A percentile compares a stretch with the other conserved stretches of the same genome.
Conservation (phyloP, 1,140 invertebrate genomes). For the Drosophila orena region DNA sequence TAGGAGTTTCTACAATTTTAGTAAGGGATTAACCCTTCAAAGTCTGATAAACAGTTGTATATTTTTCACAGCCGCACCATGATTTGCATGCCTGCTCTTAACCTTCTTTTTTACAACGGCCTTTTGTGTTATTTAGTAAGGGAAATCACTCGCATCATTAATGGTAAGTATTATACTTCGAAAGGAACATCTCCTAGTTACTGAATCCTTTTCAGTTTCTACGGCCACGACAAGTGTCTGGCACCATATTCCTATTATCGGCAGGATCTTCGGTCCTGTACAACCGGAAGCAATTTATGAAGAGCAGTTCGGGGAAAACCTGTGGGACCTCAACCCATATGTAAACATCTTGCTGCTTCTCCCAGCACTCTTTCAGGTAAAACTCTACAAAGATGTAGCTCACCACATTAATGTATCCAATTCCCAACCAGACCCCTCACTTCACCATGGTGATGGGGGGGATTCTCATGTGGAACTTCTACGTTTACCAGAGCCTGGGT, state of each 20-base stretch:
- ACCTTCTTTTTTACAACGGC: constrained; percentile 14
- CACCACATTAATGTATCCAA: too few species aligned
- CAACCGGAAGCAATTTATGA: neutral
- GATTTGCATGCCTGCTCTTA: neutral
- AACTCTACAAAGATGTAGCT: too few species aligned
- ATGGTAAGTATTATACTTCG: neutral
- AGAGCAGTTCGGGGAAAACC: neutral
- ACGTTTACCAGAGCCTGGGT: constrained; percentile 7
- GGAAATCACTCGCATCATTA: neutral
- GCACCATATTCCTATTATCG: neutral
- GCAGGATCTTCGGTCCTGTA: neutral
- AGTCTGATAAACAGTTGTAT: neutral
- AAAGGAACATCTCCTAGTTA: neutral
- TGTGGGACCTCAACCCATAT: constrained; percentile 6
- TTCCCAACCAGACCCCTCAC: neutral
- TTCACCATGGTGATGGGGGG: neutral
- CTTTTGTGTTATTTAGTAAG: neutral
- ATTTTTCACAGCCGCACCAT: constrained; percentile 1
- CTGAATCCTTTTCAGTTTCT: neutral
- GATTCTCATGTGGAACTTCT: constrained; percentile 37
- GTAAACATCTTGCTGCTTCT: constrained; percentile 14
- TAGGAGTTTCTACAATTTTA: too few species aligned
- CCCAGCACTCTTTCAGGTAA: constrained; percentile 13
- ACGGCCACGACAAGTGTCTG: neutral
- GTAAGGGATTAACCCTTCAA: neutral